Evolutionary conservation across 2,113 vertebrate species (phyloP), one percentile per base, ranked within the genome.

Genomic region (Coreoperca whiteheadi): DNA sequence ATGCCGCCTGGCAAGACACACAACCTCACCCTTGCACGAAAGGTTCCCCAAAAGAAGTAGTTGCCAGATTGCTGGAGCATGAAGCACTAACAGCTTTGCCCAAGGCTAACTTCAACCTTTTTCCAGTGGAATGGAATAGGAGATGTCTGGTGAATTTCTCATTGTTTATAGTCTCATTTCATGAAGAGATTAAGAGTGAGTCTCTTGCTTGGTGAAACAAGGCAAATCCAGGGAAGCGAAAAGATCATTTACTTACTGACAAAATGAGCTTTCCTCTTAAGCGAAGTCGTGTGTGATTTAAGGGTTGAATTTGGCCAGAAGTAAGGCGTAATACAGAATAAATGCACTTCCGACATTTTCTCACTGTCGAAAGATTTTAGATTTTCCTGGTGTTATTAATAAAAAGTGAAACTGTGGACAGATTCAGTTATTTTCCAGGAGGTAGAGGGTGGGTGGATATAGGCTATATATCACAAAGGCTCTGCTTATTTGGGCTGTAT

Each of bases 61-160:
- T 92, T 94, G 91, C 91, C 90, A 94, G 89, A 90, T 85, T 91
- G 91, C 83, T 88, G 81, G 87, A 93, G 89, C 90, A 90, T 94
- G 90, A 94, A 94, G 87, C 82, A 87, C 93, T 92, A 92, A 93
- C 92, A 91, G 89, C 87, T 93, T 93, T 71, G 92, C 94, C 87
- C 87, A 87, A 86, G 91, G 92, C 90, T 88, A 93, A 79, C 86
- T 89, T 90, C 91, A 94, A 91, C 92, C 94, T 95, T 94, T n/a
- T 94, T 88, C 54, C 85, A 79, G 50, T 77, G 81, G 87, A 86
- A 89, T 80, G 90, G 86, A 89, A 88, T 72, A 70, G 83, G 80
- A 90, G 80, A 89, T 90, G 87, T 92, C 90, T 89, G 81, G 84
- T 84, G 81, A 88, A 87, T 94, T 93, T 91, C 83, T 88, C 83